phyloP scores from a whole-genome alignment of 2,888 invertebrate genomes.

The Lasius fuliginosus region DNA sequence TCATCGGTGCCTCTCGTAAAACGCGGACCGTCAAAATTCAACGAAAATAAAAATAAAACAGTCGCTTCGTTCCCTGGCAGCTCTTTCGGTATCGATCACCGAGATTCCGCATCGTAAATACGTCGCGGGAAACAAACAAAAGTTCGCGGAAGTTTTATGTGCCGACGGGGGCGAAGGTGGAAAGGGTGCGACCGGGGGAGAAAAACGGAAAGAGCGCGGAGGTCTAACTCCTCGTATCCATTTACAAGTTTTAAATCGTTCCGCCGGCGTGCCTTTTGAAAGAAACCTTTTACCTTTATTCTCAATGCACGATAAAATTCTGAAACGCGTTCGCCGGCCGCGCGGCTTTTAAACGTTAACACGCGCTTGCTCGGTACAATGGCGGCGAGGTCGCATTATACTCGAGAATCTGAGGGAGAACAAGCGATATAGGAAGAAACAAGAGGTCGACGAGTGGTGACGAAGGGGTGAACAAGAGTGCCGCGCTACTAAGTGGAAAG shows the following conservation, averaged over 20 bases:
- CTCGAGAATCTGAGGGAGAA: constrained; percentile 73
- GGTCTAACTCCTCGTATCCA: constrained; percentile 79
- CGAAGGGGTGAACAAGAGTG: constrained; percentile 55
- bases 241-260: constrained; percentile 84
- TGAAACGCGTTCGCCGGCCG: constrained; percentile 78
- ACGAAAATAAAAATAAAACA: constrained; percentile 51
- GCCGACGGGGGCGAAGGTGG: constrained; percentile 25
- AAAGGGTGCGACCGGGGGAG: constrained; percentile 34
- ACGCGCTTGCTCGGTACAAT: constrained; percentile 77
- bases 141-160: constrained; percentile 56
- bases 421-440: constrained; percentile 57
- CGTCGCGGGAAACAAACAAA: constrained; percentile 62
- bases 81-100: constrained; percentile 47
- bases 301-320: constrained; percentile 80
- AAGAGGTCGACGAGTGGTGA: constrained; percentile 44
- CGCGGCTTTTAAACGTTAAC: constrained; percentile 82
- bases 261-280: constrained; percentile 78
- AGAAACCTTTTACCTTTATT: constrained; percentile 82
- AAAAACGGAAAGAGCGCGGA: constrained; percentile 64
- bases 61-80: constrained; percentile 28
- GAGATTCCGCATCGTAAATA: constrained; percentile 53
- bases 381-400: constrained; percentile 81
- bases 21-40: constrained; percentile 33
- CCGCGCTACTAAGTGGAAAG: constrained; percentile 45
- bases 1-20: constrained; percentile 28